These are phyloP conservation scores for Heliconius hortense DNA, from an alignment of 2,888 invertebrate genomes.

Conservation along the genomic window DNA sequence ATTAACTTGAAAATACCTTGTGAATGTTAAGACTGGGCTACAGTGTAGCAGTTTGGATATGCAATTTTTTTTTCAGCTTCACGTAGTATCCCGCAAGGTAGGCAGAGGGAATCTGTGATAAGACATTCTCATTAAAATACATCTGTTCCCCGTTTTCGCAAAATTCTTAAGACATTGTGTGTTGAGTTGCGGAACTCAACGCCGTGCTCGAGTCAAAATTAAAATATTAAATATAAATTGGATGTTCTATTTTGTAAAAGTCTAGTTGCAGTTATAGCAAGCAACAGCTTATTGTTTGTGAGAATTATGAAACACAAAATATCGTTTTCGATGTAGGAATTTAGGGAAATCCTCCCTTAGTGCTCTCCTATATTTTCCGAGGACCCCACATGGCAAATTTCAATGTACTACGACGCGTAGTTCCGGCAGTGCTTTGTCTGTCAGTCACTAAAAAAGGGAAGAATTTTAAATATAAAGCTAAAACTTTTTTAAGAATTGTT, in stretches of 20 bases:
- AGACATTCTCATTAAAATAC: neutral
- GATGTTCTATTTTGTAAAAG: neutral
- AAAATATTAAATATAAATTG: neutral
- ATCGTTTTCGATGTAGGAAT: no score
- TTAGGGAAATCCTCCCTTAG: no score
- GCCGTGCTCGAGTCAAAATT: neutral
- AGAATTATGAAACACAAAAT: no score
- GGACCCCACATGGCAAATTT: no score
- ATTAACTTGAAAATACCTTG: constrained; percentile 12
- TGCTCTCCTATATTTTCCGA: no score
- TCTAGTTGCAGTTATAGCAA: neutral
- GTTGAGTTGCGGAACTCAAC: neutral
- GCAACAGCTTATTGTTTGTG: no score
- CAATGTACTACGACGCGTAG: no score
- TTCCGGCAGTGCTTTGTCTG: no score
- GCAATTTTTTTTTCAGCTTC: neutral
- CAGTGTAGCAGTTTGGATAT: neutral
- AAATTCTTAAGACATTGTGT: neutral
- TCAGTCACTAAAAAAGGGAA: no score
- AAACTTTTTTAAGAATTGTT: no score
- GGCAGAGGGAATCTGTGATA: neutral
- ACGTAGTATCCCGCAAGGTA: neutral
- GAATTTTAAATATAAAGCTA: no score
- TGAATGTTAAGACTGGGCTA: neutral
- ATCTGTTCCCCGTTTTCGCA: neutral